Conservation (phyloP, 1,140 invertebrate species). For the Platorchestia sp. region DNA sequence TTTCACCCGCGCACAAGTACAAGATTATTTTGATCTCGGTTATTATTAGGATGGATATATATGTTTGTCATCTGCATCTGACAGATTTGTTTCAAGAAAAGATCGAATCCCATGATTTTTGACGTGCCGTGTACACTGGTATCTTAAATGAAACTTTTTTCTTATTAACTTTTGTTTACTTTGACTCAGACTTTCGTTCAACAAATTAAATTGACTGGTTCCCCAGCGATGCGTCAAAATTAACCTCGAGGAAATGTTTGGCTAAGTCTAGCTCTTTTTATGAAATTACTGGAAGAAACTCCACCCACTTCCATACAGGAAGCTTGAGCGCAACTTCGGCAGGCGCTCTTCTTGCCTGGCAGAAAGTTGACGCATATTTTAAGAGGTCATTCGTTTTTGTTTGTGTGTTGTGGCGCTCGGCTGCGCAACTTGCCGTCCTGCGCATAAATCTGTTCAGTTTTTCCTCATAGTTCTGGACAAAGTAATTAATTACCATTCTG, state of each 20-base stretch:
- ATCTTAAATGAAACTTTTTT: no score
- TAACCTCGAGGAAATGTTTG: neutral
- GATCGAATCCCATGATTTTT: no score
- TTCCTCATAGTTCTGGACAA: neutral
- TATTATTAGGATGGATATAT: no score
- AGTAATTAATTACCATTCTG: neutral
- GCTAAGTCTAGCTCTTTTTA: neutral
- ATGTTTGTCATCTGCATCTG: no score
- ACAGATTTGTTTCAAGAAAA: no score
- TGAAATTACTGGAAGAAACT: neutral
- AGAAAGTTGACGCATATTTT: neutral
- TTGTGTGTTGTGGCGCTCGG: neutral
- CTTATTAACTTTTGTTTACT: no score
- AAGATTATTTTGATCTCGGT: no score
- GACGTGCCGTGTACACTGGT: no score
- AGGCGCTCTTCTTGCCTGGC: neutral
- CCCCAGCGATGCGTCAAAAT: neutral
- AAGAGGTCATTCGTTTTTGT: neutral
- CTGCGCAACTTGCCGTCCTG: neutral
- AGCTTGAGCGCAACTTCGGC: neutral
- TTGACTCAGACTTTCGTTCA: no score
- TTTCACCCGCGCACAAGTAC: no score
- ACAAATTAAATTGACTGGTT: no score
- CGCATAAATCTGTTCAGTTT: slow-evolving; percentile 1
- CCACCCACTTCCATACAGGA: neutral